phyloP scores from a whole-genome alignment of 53 echinoderm and acorn worm species.

The Stichopus horrens region DNA sequence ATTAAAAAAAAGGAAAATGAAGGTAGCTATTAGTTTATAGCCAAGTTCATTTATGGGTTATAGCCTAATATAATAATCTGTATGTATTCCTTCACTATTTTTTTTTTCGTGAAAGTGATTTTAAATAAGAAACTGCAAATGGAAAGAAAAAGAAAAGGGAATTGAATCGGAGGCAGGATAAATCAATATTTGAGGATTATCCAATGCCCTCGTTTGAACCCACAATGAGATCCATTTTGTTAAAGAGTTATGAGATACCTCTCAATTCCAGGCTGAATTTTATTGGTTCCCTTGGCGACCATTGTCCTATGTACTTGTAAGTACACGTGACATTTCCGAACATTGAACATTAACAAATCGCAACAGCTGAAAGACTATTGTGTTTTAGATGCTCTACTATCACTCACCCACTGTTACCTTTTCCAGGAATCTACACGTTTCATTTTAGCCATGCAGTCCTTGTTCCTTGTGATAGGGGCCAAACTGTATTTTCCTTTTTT shows the following conservation, averaged over 20 bases:
- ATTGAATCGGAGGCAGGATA: background rate
- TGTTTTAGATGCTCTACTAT: background rate
- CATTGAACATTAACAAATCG: background rate
- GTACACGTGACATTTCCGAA: constrained; percentile 5
- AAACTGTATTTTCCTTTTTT: too few species aligned
- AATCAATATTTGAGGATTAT: background rate
- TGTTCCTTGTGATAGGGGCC: too few species aligned
- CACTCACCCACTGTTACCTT: background rate
- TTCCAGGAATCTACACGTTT: too few species aligned
- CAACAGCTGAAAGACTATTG: constrained; percentile 13
- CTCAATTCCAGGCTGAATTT: background rate
- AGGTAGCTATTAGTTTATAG: too few species aligned
- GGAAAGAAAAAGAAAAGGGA: too few species aligned
- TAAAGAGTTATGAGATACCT: constrained; percentile 6
- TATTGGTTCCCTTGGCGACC: constrained; percentile 36
- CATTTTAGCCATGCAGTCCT: too few species aligned
- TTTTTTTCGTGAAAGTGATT: too few species aligned
- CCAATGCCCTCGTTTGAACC: background rate
- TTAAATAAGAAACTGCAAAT: too few species aligned
- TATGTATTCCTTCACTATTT: too few species aligned
- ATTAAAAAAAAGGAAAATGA: too few species aligned
- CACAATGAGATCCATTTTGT: constrained; percentile 18
- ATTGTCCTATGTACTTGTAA: background rate
- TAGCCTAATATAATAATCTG: too few species aligned
- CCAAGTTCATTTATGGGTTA: too few species aligned